phyloP scores from a whole-genome alignment of 2,797 vertebrate genomes.

The Choloepus didactylus region DNA sequence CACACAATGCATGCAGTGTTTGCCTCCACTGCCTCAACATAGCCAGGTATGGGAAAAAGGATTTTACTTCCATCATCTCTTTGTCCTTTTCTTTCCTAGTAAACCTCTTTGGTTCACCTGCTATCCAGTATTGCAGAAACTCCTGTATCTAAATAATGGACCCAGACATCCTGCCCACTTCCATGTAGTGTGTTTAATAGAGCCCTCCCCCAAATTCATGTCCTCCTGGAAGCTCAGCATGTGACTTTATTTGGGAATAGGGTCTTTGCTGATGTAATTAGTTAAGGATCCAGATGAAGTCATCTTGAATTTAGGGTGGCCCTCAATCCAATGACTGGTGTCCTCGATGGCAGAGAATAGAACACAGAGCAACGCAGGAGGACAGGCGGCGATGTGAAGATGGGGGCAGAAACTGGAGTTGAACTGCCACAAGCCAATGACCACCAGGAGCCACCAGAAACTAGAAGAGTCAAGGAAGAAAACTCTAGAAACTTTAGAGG shows the following conservation, averaged over 20 bases:
- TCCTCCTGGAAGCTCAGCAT: background rate
- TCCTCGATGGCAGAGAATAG: background rate
- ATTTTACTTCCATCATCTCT: background rate
- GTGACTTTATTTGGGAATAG: background rate
- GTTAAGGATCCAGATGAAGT: background rate
- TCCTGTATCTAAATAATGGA: background rate
- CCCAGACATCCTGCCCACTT: background rate
- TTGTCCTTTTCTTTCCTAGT: background rate
- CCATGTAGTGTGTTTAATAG: background rate
- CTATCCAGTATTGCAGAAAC: background rate
- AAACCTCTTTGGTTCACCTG: background rate
- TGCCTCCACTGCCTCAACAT: background rate
- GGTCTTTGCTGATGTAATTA: background rate
- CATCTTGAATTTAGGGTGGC: background rate
- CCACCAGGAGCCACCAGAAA: background rate
- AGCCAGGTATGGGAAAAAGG: background rate
- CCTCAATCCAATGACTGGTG: background rate
- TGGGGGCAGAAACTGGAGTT: background rate
- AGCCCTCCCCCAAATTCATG: background rate
- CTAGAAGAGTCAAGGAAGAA: no score
- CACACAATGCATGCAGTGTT: accelerated
- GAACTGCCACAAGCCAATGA: background rate
- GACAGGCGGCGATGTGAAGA: background rate
- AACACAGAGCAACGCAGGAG: background rate
- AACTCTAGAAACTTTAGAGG: background rate